These are phyloP conservation scores for Tragelaphus scriptus DNA, from an alignment of 2,113 vertebrate species.

Conservation along the genomic window DNA sequence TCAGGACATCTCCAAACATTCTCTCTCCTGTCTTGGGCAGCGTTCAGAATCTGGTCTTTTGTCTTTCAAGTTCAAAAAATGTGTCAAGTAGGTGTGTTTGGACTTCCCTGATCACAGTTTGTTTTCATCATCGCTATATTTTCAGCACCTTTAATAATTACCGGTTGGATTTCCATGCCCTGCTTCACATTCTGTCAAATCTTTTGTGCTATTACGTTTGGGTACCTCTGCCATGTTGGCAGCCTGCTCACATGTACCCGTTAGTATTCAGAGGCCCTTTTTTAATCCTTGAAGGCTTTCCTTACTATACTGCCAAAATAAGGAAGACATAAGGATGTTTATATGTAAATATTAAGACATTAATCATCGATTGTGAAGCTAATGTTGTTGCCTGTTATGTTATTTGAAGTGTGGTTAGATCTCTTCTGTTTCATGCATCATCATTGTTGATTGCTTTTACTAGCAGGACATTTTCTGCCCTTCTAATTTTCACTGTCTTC, in stretches of 20 bases:
- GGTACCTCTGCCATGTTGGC: not conserved
- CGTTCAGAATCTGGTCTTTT: constrained; percentile 47
- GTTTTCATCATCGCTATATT: not conserved
- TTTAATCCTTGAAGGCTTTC: not conserved
- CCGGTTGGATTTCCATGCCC: not conserved
- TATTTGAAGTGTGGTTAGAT: not conserved
- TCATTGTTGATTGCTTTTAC: not conserved
- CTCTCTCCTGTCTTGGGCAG: constrained; percentile 24
- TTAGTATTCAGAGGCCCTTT: not conserved
- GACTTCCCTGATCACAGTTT: not conserved
- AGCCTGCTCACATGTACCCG: not conserved
- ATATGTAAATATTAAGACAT: not conserved
- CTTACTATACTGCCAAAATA: not conserved
- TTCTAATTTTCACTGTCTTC: not conserved
- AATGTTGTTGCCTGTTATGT: not conserved
- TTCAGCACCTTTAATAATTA: constrained; percentile 17
- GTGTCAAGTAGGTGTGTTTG: constrained; percentile 29
- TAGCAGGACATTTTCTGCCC: not conserved
- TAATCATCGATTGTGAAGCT: not conserved
- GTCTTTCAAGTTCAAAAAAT: constrained; percentile 48
- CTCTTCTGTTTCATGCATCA: not conserved
- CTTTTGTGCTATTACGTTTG: not conserved
- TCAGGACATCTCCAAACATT: constrained; percentile 5
- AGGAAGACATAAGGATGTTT: not conserved
- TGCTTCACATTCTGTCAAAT: not conserved